These are phyloP conservation scores for Falcunculus frontatus DNA, from an alignment of 2,113 vertebrate genomes.

Conservation along the genomic window DNA sequence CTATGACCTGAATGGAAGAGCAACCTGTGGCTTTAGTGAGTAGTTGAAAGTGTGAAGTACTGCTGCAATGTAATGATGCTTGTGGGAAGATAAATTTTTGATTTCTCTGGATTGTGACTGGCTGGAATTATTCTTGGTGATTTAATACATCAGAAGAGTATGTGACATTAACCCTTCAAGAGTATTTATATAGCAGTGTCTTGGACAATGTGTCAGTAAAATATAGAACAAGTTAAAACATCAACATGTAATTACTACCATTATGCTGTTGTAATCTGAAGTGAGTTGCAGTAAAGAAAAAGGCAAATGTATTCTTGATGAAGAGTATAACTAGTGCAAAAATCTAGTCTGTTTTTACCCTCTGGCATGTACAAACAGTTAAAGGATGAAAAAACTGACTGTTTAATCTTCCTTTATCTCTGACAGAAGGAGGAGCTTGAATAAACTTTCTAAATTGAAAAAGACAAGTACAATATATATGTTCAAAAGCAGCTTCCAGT, in stretches of 20 bases:
- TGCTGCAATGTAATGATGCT: not conserved
- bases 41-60: not conserved
- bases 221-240: not conserved
- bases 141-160: not conserved
- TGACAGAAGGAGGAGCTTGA: not conserved
- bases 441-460: not conserved
- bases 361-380: not conserved
- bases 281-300: not conserved
- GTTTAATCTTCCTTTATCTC: not conserved
- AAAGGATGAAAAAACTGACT: not conserved
- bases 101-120: not conserved
- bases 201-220: not conserved
- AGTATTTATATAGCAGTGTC: not conserved
- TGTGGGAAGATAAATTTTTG: not conserved
- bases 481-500: not conserved
- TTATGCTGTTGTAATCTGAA: not conserved
- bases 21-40: not conserved
- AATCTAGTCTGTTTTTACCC: not conserved
- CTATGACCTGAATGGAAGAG: not conserved
- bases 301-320: not conserved
- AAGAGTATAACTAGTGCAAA: not conserved
- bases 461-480: not conserved
- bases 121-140: not conserved
- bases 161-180: not conserved
- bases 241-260: not conserved